Conservation (phyloP, 2,113 vertebrate genomes). For the Anguilla rostrata region DNA sequence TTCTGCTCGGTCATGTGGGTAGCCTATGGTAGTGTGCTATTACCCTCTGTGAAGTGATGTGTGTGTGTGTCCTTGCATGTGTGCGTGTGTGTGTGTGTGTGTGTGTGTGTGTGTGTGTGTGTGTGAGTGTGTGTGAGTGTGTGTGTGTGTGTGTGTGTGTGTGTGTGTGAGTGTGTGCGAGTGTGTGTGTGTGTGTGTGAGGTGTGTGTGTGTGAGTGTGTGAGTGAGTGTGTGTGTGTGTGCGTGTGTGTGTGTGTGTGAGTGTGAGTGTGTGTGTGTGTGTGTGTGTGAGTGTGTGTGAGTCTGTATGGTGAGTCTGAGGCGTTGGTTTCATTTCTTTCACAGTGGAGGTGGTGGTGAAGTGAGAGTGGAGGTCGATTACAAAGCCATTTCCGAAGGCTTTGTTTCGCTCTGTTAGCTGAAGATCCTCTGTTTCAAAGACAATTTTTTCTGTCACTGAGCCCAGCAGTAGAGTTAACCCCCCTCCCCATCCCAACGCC, state of each 20-base stretch:
- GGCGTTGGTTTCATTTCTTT: not conserved
- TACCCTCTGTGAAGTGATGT: not conserved
- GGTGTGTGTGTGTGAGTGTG: no score
- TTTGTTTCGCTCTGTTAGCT: slow-evolving; percentile 33
- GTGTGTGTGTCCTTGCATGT: not conserved
- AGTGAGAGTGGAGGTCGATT: slow-evolving; percentile 21
- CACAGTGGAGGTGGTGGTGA: not conserved
- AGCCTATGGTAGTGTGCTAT: not conserved
- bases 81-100: slow-evolving; percentile 10
- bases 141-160: no score
- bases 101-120: not conserved
- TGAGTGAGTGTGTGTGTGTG: slow-evolving; percentile 14
- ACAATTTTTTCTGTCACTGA: slow-evolving; percentile 25
- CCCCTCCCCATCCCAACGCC: not conserved
- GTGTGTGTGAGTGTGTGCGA: no score
- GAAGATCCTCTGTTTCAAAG: slow-evolving; percentile 17
- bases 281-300: not conserved
- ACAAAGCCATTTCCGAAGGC: slow-evolving; percentile 32
- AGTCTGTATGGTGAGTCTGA: not conserved
- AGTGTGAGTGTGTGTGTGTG: no score
- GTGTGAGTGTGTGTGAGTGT: slow-evolving; percentile 10
- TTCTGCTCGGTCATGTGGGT: no score
- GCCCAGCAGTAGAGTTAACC: slow-evolving; percentile 13
- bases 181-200: slow-evolving; percentile 4
- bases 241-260: no score